Base-by-base conservation (phyloP, 2,888 invertebrate species). In the Ferrisia virgata region DNA sequence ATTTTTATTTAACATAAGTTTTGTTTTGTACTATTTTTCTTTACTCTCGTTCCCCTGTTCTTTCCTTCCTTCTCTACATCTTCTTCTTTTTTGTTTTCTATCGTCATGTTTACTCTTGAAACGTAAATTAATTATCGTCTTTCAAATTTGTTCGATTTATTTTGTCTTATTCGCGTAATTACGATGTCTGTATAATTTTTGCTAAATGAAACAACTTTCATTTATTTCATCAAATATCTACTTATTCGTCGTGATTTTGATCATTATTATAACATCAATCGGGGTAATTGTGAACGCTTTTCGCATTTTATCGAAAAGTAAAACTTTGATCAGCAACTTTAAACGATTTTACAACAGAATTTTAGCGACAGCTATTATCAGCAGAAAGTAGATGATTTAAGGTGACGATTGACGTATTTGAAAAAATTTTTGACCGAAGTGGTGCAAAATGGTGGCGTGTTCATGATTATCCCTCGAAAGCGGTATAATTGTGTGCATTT, bases 81-180 rank as follows among this genome's bases (percentile, higher is more conserved):
- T 4, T 25, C 8, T n/a, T 25, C 9, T 31, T 25, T n/a, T 5
- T 36, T 31, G 5, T 28, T 9, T 36, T 53, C 53, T 22, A 8
- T 22, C 53, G 18, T 53, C 22, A 22, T 53, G 18, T 69, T 69
- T 15, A 69, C 31, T 69, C 31, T 13, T 69, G 31, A 28, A 40
- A 28, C 28, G 25, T 43, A 43, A 13, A 39, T 43, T 79, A 39
- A 40, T 79, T 40, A 43, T n/a, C n/a, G 79, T 79, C 79, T 79
- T 79, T 79, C 79, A 79, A 79, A 43, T 69, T 69, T 69, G 31
- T 69, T 69, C 15, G 79, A 43, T 79, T 79, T 47, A 25, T 40
- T 69, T 31, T 28, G 6, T 69, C n/a, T 69, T 31, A 31, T 22
- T 53, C 39, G 43, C 40, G 28, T 47, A 53, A 22, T 6, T 36